Conservation (phyloP, 1,140 invertebrate genomes). For the Teleogryllus occipitalis region DNA sequence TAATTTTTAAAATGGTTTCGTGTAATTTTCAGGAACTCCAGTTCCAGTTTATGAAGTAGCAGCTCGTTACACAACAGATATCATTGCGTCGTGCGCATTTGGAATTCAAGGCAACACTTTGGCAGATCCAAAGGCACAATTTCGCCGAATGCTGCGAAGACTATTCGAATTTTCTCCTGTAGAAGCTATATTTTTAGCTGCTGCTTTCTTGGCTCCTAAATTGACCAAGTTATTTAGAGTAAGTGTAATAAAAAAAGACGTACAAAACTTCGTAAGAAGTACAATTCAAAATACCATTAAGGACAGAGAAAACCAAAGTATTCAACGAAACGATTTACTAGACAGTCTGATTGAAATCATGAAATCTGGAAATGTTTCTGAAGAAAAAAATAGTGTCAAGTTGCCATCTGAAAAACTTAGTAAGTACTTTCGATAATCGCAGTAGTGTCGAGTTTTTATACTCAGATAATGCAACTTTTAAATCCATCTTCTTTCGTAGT, state of each 20-base stretch:
- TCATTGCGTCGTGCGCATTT: slow-evolving; percentile 47
- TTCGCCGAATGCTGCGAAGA: slow-evolving; percentile 37
- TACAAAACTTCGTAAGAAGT: neutral
- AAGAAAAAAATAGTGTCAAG: neutral
- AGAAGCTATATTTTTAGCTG: neutral
- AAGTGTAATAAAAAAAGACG: neutral
- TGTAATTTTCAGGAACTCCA: too few species aligned
- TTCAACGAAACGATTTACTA: neutral
- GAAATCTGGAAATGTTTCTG: neutral
- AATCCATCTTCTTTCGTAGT: too few species aligned
- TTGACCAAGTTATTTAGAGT: neutral
- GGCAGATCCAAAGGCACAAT: slow-evolving; percentile 38
- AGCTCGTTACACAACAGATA: slow-evolving; percentile 45
- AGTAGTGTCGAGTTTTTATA: too few species aligned
- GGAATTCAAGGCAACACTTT: slow-evolving; percentile 46
- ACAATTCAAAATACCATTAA: neutral
- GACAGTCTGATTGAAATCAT: neutral
- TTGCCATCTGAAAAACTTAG: too few species aligned
- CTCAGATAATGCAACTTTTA: too few species aligned
- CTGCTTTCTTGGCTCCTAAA: neutral
- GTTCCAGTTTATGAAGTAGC: neutral
- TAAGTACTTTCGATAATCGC: too few species aligned
- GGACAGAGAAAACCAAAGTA: neutral
- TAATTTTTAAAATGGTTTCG: too few species aligned
- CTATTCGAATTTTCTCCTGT: slow-evolving; percentile 27